Conservation (phyloP, 2,113 vertebrate genomes). For the Empidonax alnorum region DNA sequence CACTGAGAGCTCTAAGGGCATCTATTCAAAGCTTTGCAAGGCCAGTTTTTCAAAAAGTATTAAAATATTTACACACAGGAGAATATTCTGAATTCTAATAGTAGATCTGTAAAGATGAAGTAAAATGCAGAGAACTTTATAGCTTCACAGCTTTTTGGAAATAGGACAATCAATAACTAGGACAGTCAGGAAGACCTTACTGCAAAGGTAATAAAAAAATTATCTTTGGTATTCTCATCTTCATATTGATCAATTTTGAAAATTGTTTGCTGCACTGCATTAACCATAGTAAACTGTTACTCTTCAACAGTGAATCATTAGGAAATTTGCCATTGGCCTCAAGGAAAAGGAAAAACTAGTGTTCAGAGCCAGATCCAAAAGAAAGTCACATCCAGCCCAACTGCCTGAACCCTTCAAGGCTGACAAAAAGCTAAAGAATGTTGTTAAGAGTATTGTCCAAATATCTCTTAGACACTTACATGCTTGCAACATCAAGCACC, state of each 20-base stretch:
- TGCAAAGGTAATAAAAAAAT: not conserved
- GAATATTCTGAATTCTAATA: not conserved
- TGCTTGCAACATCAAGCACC: rapidly evolving
- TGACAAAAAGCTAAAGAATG: not conserved
- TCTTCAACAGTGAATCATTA: not conserved
- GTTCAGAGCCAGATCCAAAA: not conserved
- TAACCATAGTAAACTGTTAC: not conserved
- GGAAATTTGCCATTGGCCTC: not conserved
- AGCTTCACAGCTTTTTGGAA: not conserved
- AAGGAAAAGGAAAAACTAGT: not conserved
- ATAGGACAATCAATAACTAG: rapidly evolving
- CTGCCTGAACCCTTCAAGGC: not conserved
- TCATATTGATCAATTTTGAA: not conserved
- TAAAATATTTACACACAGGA: not conserved
- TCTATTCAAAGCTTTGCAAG: not conserved
- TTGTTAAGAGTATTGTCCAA: not conserved
- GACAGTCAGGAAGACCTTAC: not conserved
- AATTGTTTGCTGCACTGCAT: not conserved
- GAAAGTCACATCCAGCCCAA: not conserved
- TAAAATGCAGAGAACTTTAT: not conserved
- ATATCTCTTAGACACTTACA: not conserved
- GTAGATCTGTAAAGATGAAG: not conserved
- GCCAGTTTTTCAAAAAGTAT: not conserved
- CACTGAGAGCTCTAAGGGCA: not conserved
- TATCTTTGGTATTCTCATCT: not conserved